Conservation (phyloP, 2,113 vertebrate species). For the Carassius gibelio region DNA sequence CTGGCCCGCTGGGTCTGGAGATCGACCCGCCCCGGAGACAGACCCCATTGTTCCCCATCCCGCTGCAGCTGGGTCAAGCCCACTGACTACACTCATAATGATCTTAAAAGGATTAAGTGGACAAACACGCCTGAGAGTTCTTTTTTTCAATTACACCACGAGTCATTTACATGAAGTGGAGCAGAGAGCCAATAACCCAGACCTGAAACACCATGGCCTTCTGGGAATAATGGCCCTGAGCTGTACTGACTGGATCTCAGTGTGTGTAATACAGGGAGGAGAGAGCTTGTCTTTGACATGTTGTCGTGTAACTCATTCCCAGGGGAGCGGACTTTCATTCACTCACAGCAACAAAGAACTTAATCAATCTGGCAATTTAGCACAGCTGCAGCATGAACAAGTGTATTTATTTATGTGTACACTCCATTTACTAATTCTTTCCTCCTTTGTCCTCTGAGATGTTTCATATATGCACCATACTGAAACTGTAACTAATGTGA, state of each 20-base stretch:
- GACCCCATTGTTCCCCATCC: constrained; percentile 54
- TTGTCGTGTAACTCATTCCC: constrained; percentile 73
- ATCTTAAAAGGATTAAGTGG: constrained; percentile 81
- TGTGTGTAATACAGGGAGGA: constrained; percentile 44
- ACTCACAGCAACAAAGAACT: constrained; percentile 70
- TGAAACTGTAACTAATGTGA: neutral
- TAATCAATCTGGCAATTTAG: constrained; percentile 78
- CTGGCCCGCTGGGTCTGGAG: constrained; percentile 64
- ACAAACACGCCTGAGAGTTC: constrained; percentile 71
- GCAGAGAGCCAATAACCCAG: constrained; percentile 55
- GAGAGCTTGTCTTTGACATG: constrained; percentile 63
- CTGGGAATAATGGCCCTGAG: constrained; percentile 53
- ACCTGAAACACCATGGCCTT: constrained; percentile 33
- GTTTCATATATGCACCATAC: constrained; percentile 17
- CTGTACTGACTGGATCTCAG: constrained; percentile 34
- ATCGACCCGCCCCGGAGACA: constrained; percentile 66
- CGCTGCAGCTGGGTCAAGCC: constrained; percentile 74
- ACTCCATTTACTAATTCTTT: constrained; percentile 36
- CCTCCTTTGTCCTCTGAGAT: constrained; percentile 23
- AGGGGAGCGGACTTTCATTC: constrained; percentile 73
- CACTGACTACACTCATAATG: constrained; percentile 76
- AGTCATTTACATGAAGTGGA: constrained; percentile 63
- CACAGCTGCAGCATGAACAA: constrained; percentile 59
- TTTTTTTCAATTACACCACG: constrained; percentile 79
- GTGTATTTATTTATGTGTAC: constrained; percentile 46